Base-by-base conservation (phyloP, 1,140 invertebrate genomes). In the Drosophila bocqueti region DNA sequence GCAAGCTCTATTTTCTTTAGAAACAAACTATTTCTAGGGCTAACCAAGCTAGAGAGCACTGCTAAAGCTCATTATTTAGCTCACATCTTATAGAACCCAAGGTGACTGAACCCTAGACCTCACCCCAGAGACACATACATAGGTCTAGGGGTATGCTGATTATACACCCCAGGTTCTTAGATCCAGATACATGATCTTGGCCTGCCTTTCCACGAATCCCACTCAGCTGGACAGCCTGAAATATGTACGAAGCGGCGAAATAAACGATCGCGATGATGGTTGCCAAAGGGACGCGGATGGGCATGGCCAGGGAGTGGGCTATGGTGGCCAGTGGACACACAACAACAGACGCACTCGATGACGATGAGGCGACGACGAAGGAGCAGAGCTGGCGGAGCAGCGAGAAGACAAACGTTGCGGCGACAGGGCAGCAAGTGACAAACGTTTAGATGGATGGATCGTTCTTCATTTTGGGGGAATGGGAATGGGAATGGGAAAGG, bases 361-460 rank as follows among this genome's bases (percentile, higher is more conserved):
- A 68, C 59, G 63, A 78, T 72, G 46, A 46, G 68, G 55, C 49
- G 49, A 31, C 50, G 47, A 69, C 77, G 85, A 89, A 89, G 85
- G 85, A 89, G 75, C 77, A 84, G 78, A 90, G 63, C 78, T 86
- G 84, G 64, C 72, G 61, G 49, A 89, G 77, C 54, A 40, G 79
- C 73, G 50, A 89, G 79, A 84, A 90, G 85, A 89, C 85, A 90
- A 89, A 90, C 85, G 85, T 90, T 84, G 79, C 84, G 85, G 79
- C 85, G 79, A 89, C 84, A 89, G 73, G 64, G 85, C 63, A 81
- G 78, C 85, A 82, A 89, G 85, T 89, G 85, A 89, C 85, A 89
- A 89, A 89, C 85, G 85, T 90, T 89, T 89, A 89, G 85, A 89
- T 89, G 75, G 85, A 89, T 89, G 85, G 81, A 89, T 84, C 80